phyloP scores from a whole-genome alignment of 2,888 invertebrate species.

The Trypoxylon attenuatum region DNA sequence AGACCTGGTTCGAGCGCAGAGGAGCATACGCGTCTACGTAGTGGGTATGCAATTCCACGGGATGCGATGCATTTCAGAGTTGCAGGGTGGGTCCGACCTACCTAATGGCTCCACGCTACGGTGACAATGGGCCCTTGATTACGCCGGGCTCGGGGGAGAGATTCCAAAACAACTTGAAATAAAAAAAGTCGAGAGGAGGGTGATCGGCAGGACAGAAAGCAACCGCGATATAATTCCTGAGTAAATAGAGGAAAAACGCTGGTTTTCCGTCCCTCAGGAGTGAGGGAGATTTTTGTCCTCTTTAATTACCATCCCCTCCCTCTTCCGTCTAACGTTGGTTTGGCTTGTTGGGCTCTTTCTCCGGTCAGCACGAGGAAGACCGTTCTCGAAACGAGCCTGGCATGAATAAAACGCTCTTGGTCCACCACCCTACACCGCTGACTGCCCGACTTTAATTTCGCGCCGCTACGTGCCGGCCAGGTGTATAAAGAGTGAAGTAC shows the following conservation, averaged over 20 bases:
- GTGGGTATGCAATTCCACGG: conserved; percentile 2
- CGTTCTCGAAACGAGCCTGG: conserved; percentile 4
- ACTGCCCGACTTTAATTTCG: conserved; percentile 13
- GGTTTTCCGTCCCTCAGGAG: neutral
- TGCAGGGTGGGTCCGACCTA: conserved; percentile 11
- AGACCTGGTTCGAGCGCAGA: neutral
- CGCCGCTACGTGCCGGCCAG: neutral
- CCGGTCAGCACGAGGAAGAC: conserved; percentile 12
- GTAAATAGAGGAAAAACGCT: conserved; percentile 10
- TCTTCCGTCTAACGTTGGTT: conserved; percentile 1
- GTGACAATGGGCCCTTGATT: conserved; percentile 52
- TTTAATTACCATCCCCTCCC: conserved; percentile 32
- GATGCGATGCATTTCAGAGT: conserved; percentile 15
- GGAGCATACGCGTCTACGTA: conserved; percentile 20
- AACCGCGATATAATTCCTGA: conserved; percentile 15
- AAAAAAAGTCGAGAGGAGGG: conserved; percentile 26
- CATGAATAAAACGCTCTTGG: conserved; percentile 16
- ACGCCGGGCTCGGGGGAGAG: conserved; percentile 21
- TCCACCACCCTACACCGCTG: neutral
- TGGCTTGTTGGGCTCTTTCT: conserved; percentile 5
- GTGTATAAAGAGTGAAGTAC: too few relatives aligned
- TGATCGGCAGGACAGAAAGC: conserved; percentile 4
- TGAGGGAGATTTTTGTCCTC: conserved; percentile 30
- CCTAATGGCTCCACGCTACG: conserved; percentile 29
- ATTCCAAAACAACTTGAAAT: conserved; percentile 36